These are phyloP conservation scores for Somateria mollissima DNA, from an alignment of 2,797 vertebrate genomes.

Conservation along the genomic window DNA sequence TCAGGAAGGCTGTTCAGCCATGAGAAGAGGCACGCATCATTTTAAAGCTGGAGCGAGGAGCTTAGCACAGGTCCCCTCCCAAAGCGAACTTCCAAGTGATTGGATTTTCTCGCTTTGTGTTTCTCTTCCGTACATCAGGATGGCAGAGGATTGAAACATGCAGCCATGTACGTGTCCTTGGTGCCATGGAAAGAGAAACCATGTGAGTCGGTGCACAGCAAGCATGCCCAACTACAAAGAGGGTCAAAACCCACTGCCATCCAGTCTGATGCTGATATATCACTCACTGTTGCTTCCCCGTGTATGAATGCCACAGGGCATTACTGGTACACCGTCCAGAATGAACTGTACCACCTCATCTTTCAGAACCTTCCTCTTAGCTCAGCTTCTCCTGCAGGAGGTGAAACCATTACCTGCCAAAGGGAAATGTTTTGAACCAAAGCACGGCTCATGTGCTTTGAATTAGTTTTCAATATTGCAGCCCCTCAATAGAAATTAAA, in stretches of 20 bases:
- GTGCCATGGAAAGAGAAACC: not conserved
- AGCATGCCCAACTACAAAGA: not conserved
- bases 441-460: not conserved
- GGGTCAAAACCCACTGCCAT: not conserved
- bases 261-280: not conserved
- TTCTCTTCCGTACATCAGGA: not conserved
- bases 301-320: rapidly evolving
- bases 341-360: not conserved
- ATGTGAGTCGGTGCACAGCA: not conserved
- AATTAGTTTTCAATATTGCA: not conserved
- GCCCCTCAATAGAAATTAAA: not conserved
- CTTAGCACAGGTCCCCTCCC: not conserved
- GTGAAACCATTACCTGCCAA: not conserved
- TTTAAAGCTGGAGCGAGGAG: not conserved
- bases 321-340: not conserved
- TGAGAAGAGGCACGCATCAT: not conserved
- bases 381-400: not conserved
- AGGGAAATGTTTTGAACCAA: not conserved
- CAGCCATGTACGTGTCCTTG: not conserved
- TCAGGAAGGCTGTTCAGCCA: not conserved
- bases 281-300: not conserved
- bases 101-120: not conserved
- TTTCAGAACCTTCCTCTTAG: not conserved
- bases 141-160: not conserved
- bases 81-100: not conserved